These are phyloP conservation scores for Nomada ruficornis DNA, from an alignment of 2,888 invertebrate genomes.

Conservation along the genomic window DNA sequence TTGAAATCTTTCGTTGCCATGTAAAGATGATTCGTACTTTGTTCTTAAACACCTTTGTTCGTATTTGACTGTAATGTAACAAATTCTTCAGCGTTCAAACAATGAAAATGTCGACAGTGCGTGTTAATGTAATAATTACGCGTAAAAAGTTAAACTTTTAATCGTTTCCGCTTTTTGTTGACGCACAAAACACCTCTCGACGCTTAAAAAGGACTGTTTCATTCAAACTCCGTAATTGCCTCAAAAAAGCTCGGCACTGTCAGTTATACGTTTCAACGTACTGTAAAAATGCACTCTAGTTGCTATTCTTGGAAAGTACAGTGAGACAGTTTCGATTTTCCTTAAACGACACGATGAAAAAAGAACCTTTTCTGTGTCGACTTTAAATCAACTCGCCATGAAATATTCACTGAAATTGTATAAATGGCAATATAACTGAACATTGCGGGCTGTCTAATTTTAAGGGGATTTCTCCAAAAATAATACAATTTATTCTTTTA, in stretches of 20 bases:
- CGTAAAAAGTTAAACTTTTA: conserved; percentile 1
- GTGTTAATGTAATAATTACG: background rate
- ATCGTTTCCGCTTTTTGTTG: background rate
- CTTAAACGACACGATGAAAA: no score
- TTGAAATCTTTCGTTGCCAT: no score
- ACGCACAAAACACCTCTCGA: background rate
- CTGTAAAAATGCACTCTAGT: background rate
- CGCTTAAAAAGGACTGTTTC: background rate
- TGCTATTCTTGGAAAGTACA: background rate
- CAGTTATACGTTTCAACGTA: background rate
- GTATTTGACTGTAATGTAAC: background rate
- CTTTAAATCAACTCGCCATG: no score
- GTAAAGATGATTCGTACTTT: no score
- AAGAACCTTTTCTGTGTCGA: no score
- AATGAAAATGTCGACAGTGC: background rate
- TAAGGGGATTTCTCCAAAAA: no score
- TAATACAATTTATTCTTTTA: no score
- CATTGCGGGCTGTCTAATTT: no score
- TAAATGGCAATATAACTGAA: no score
- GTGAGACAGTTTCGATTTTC: no score
- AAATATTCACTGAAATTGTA: no score
- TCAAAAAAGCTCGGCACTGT: background rate
- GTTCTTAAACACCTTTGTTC: no score
- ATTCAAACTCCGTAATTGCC: conserved; percentile 16
- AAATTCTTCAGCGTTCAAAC: background rate